Conservation (phyloP, 2,113 vertebrate genomes). For the Numida meleagris region DNA sequence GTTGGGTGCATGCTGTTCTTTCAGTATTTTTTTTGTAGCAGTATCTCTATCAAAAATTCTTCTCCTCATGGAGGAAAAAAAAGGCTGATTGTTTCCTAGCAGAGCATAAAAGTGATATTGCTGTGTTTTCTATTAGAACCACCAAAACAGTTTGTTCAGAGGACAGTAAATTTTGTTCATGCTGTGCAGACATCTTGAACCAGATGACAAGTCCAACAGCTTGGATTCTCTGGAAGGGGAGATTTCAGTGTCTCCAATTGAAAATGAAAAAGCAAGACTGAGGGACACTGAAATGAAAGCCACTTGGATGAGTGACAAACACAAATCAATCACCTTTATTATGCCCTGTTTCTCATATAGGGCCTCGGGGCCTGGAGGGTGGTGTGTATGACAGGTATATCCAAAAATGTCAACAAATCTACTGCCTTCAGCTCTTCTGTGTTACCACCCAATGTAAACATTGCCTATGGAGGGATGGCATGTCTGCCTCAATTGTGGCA, state of each 20-base stretch:
- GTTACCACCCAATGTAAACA: background rate
- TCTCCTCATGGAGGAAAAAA: background rate
- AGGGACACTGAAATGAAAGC: conserved; percentile 61
- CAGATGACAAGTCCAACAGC: conserved; percentile 63
- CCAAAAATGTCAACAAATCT: conserved; percentile 41
- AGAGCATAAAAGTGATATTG: conserved; percentile 69
- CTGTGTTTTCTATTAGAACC: conserved; percentile 59
- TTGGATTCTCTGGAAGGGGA: conserved; percentile 58
- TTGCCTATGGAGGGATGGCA: conserved; percentile 17
- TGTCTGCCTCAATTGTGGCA: conserved; percentile 33
- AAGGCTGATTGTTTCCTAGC: conserved; percentile 53
- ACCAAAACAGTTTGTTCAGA: conserved; percentile 67
- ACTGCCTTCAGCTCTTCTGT: conserved; percentile 6
- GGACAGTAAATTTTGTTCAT: conserved; percentile 62
- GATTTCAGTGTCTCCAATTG: conserved; percentile 62
- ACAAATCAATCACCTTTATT: conserved; percentile 74
- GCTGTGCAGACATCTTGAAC: conserved; percentile 74
- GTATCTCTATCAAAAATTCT: conserved; percentile 58
- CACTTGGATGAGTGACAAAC: conserved; percentile 67
- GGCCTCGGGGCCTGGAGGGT: conserved; percentile 28
- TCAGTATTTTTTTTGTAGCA: conserved; percentile 42
- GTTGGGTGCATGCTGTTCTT: conserved; percentile 3
- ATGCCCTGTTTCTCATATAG: conserved; percentile 41
- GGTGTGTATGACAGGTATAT: conserved; percentile 43
- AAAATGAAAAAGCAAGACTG: conserved; percentile 65